Percentiles rank a stretch among this genome's conserved stretches.
Conservation (phyloP, 2,113 vertebrate species). For the Chamaetylas fuelleborni region DNA sequence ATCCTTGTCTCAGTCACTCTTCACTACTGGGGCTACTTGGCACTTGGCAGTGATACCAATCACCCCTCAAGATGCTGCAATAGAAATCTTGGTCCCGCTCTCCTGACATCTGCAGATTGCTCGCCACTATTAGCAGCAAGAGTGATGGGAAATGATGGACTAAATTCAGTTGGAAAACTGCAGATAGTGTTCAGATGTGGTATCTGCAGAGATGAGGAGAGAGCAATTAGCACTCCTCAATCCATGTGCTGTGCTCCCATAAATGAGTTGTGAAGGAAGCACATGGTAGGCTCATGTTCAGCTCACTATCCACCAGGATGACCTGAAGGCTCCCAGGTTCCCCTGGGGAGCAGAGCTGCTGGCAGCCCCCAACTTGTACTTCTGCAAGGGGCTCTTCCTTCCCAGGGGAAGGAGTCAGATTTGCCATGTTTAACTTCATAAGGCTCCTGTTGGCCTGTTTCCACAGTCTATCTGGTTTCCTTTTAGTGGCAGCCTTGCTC, state of each 20-base stretch:
- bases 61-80: neutral
- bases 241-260: neutral
- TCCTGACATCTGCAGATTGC: neutral
- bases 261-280: neutral
- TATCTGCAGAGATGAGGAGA: neutral
- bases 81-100: neutral
- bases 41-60: neutral
- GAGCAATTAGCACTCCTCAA: neutral
- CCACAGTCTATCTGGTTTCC: neutral
- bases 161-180: neutral
- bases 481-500: neutral
- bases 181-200: neutral
- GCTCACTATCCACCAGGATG: neutral
- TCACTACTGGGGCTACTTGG: neutral
- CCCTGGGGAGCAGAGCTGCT: neutral
- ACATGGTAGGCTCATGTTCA: neutral
- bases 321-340: neutral
- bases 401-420: neutral
- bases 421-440: neutral
- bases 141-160: neutral
- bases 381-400: neutral
- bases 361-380: neutral
- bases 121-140: neutral
- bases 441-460: neutral
- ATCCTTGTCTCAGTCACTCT: neutral